Conservation (phyloP, 1,140 invertebrate species). For the Cyphomyrmex costatus region DNA sequence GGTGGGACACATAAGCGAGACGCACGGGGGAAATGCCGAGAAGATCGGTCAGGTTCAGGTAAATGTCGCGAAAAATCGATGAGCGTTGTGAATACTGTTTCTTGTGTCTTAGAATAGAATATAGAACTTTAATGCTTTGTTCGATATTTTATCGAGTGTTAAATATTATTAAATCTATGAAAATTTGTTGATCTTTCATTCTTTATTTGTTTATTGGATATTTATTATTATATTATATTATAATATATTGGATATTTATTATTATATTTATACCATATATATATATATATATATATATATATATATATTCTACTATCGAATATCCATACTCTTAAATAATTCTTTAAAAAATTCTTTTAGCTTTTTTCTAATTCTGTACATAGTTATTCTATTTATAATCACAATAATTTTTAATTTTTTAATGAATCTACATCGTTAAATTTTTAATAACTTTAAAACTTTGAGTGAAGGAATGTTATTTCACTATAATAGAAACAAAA, state of each 20-base stretch:
- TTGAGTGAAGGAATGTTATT: not conserved
- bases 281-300: not conserved
- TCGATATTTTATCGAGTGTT: not conserved
- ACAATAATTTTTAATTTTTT: not conserved
- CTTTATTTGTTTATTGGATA: not conserved
- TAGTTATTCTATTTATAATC: not conserved
- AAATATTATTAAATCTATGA: not conserved
- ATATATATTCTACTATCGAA: not conserved
- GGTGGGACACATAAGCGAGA: conserved; percentile 77
- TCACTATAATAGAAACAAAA: not conserved
- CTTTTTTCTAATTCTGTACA: not conserved
- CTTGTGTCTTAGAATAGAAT: conserved; percentile 13
- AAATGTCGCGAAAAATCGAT: conserved; percentile 45
- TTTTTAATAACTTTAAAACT: conserved; percentile 4
- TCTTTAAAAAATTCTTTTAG: not conserved
- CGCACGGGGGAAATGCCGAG: conserved; percentile 73
- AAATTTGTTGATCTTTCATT: conserved; percentile 16
- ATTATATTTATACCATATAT: too few relatives aligned
- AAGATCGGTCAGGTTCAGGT: conserved; percentile 67
- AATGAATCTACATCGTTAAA: conserved; percentile 11
- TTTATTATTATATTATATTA: conserved; percentile 19
- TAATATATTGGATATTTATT: too few relatives aligned
- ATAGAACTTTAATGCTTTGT: not conserved
- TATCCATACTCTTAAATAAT: not conserved
- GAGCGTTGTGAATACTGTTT: not conserved